A percentile compares a stretch with the other conserved stretches of the same genome.
Conservation (phyloP, 2,888 invertebrate genomes). For the Caenorhabditis sp. region DNA sequence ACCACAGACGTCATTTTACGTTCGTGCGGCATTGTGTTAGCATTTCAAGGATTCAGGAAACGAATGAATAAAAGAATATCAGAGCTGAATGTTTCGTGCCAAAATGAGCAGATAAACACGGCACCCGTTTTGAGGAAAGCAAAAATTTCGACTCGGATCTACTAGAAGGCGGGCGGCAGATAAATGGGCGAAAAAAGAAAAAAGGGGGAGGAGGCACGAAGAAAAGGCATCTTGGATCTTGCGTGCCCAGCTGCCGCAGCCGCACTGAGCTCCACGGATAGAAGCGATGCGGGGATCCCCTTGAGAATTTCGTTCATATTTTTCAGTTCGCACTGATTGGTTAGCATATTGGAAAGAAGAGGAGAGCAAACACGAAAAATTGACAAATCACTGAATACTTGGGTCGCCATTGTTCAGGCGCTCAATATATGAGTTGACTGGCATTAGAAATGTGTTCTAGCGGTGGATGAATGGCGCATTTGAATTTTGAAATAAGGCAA, state of each 20-base stretch:
- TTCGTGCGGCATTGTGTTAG: slow-evolving; percentile 36
- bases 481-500: too few relatives aligned
- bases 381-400: slow-evolving; percentile 11
- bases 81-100: not conserved
- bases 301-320: slow-evolving; percentile 60
- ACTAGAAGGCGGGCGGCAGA: slow-evolving; percentile 54
- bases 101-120: slow-evolving; percentile 28
- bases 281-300: slow-evolving; percentile 15
- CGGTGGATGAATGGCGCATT: too few relatives aligned
- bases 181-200: slow-evolving; percentile 46
- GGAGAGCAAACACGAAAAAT: not conserved
- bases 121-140: slow-evolving; percentile 47
- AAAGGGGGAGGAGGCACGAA: slow-evolving; percentile 14
- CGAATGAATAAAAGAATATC: not conserved
- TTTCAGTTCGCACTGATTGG: slow-evolving; percentile 59
- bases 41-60: slow-evolving; percentile 13
- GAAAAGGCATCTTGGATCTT: slow-evolving; percentile 45
- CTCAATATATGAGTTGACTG: not conserved
- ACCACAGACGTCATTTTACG: slow-evolving; percentile 67
- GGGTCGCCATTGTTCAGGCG: not conserved
- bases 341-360: slow-evolving; percentile 35
- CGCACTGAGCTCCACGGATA: slow-evolving; percentile 18
- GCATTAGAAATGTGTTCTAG: not conserved
- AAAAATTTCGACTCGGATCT: slow-evolving; percentile 51
- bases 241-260: slow-evolving; percentile 12